phyloP scores from a whole-genome alignment of 2,113 vertebrate species.

The Jaculus jaculus region DNA sequence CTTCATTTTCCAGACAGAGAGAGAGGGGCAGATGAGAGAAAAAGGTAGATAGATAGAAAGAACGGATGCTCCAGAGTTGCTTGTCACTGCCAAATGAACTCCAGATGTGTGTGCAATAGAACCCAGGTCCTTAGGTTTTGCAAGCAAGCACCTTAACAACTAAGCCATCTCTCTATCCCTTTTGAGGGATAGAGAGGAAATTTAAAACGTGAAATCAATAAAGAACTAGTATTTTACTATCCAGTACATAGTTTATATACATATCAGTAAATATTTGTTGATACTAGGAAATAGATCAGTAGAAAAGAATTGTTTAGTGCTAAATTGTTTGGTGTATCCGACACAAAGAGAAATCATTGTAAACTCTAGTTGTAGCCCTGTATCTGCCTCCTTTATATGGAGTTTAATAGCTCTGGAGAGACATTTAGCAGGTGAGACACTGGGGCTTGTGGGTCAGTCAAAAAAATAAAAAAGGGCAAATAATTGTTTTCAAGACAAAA shows the following conservation, averaged over 20 bases:
- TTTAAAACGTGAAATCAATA: background rate
- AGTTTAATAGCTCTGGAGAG: background rate
- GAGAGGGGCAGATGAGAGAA: too few relatives aligned
- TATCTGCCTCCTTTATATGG: background rate
- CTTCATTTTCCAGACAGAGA: too few relatives aligned
- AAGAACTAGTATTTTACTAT: background rate
- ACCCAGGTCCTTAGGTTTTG: too few relatives aligned
- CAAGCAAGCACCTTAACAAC: too few relatives aligned
- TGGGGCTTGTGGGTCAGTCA: background rate
- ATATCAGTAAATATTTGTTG: background rate
- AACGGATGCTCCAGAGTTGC: too few relatives aligned
- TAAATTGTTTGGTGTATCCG: background rate
- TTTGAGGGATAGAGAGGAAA: background rate
- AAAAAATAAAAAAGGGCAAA: background rate
- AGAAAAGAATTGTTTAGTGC: background rate
- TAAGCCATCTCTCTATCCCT: too few relatives aligned
- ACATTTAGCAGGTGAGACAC: background rate
- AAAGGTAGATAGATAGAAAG: too few relatives aligned
- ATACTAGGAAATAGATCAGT: background rate
- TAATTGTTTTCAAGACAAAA: background rate
- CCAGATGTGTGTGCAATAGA: too few relatives aligned
- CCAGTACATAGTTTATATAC: background rate
- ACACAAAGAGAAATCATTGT: background rate
- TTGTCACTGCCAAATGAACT: too few relatives aligned
- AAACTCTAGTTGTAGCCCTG: background rate